Evolutionary conservation across 2,888 invertebrate genomes (phyloP).

Genomic region (Drosophila ezoana): DNA sequence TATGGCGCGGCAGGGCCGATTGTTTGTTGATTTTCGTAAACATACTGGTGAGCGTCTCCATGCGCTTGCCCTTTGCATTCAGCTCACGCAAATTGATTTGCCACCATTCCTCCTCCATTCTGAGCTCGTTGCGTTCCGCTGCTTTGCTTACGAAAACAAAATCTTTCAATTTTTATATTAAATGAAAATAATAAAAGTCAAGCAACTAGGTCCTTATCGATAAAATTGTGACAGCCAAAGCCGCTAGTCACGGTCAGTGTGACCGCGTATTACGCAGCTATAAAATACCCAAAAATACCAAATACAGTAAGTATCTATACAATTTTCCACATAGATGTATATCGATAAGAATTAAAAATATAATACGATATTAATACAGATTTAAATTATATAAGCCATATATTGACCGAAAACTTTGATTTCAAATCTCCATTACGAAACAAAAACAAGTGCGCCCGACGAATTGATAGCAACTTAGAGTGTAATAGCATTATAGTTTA

Average conservation of each 20-base stretch:
- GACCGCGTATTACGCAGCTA: constrained; percentile 6
- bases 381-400: no score
- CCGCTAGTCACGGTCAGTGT: constrained; percentile 42
- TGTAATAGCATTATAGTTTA: no score
- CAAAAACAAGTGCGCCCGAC: no score
- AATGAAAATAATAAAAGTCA: neutral
- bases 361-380: no score
- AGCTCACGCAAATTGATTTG: constrained; percentile 84
- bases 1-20: constrained; percentile 83
- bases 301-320: neutral
- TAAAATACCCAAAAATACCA: constrained; percentile 3
- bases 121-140: neutral
- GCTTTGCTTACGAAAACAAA: neutral
- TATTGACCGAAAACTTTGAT: no score
- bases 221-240: constrained; percentile 14
- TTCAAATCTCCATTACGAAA: no score
- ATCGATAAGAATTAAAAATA: no score
- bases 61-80: constrained; percentile 84
- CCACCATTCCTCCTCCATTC: constrained; percentile 85
- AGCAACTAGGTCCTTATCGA: constrained; percentile 22
- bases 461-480: no score
- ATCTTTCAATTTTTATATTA: neutral
- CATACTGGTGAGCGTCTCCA: constrained; percentile 85
- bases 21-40: constrained; percentile 84
- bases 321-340: no score